Evolutionary conservation across 1,140 invertebrate genomes (phyloP), one percentile per base, ranked within the genome.

Genomic region (Trachymyrmex cornetzi): DNA sequence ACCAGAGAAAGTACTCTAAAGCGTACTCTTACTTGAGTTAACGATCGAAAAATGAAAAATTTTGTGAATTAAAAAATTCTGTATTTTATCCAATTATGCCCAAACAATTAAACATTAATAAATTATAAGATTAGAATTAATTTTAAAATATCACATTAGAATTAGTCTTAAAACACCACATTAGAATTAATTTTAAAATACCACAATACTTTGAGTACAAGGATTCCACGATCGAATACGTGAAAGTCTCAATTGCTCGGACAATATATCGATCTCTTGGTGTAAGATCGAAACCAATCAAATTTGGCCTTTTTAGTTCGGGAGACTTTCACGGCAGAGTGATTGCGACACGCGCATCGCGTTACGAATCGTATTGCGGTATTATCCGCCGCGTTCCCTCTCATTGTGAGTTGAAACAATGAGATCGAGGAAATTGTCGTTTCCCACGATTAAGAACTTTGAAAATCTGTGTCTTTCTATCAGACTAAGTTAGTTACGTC

Each of bases 391-490:
- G 50, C 34, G 61, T 71, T 66, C 64, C 27, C 75, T 79, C 38
- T 86, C 44, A 80, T 80, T 80, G 85, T 71, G 24, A 55, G 53
- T 53, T 81, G 38, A 24, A 81, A 86, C 85, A 86, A 86, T 86
- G 77, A 81, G 61, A 86, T 86, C 63, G 48, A 86, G 53, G 50
- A 86, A 86, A 86, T 81, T 81, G 77, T 50, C 61, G 27, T 86
- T 81, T 86, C 85, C 64, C 85, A 86, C 85, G 85, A 86, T 85
- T 85, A 82, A 71, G 22, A 44, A 48, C 48, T 9, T 11, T 79
- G 61, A 44, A 79, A 64, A 79, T 67, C n/a, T 24, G 12, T 63
- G 55, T 59, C 55, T 48, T 84, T 84, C 57, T 16, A 9, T 38
- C 24, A 50, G 12, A 16, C 12, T 55, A 30, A 12, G n/a, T 81